Base-by-base conservation (phyloP, 1,140 invertebrate species). In the Saccostrea echinata region DNA sequence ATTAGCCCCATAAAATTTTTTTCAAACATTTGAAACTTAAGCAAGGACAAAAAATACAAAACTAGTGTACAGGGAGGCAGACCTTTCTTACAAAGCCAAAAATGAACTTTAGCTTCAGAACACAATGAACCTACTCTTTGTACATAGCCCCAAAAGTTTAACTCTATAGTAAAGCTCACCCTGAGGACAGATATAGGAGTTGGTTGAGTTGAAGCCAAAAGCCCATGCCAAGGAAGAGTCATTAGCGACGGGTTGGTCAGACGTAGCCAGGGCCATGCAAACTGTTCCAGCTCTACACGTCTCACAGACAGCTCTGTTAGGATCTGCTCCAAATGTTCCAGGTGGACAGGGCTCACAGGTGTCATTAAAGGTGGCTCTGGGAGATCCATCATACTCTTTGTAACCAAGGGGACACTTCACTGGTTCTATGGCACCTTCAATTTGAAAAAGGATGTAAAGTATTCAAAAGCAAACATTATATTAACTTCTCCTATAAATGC, bases 211-310 rank as follows among this genome's bases (percentile, higher is more conserved):
- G n/a, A 86, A 89, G 30, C 93, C 93, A 88, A 91, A 92, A 2
- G 84, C 68, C 35, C 88, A 85, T 4, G 91, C 92, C 43, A 90
- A 64, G 53, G 91, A 90, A 30, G 89, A 92, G 64, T 86, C 89
- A 83, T 94, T 94, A 68, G 81, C 88, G 3, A 92, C 90, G 21
- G 94, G 94, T 6, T 91, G 81, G 84, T 94, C 94, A 12, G 93
- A 93, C 0, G 91, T 93, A 9, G 94, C 91, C 57, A 86, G 86
- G 12, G 84, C 90, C 27, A 89, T 68, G 89, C 94, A 94, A 12
- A 94, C 94, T 53, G 94, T 93, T 33, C 94, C 94, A 21, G 94
- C 92, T 21, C 93, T 88, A 90, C 94, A 94, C 13, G 91, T 88
- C 21, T 80, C 61, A 92, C 94, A 94, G 6, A 88, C 88, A 8